Conservation (phyloP, 2,888 invertebrate genomes). For the Volucella inflata region DNA sequence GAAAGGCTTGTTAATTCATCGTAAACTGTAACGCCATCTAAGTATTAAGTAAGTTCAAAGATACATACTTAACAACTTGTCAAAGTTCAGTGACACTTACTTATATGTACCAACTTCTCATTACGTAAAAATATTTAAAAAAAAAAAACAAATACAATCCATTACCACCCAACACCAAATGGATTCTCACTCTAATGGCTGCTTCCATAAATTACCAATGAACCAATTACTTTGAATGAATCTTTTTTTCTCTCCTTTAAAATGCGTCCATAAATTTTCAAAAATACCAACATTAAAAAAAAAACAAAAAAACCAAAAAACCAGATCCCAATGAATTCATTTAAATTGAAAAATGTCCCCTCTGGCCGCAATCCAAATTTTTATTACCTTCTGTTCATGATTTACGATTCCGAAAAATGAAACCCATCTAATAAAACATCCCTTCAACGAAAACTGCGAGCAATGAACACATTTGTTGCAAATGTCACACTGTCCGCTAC, state of each 20-base stretch:
- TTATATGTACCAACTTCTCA: too few species aligned
- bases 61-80: too few species aligned
- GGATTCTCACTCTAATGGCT: background rate
- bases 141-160: too few species aligned
- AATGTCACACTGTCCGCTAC: background rate
- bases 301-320: too few species aligned
- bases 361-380: background rate
- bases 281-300: background rate
- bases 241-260: background rate
- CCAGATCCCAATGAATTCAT: conserved; percentile 8
- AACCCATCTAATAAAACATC: background rate
- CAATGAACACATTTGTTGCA: background rate
- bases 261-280: background rate
- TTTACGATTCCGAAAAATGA: conserved; percentile 1
- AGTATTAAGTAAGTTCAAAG: too few species aligned
- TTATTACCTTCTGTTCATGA: conserved; percentile 9
- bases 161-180: background rate
- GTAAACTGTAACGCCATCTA: too few species aligned
- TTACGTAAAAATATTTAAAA: too few species aligned
- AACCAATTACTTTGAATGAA: background rate
- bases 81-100: too few species aligned
- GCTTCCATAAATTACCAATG: background rate
- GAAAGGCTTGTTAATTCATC: too few species aligned
- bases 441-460: background rate
- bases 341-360: conserved; percentile 3